Evolutionary conservation across 2,113 vertebrate species (phyloP).

Genomic region (Gopherus flavomarginatus): DNA sequence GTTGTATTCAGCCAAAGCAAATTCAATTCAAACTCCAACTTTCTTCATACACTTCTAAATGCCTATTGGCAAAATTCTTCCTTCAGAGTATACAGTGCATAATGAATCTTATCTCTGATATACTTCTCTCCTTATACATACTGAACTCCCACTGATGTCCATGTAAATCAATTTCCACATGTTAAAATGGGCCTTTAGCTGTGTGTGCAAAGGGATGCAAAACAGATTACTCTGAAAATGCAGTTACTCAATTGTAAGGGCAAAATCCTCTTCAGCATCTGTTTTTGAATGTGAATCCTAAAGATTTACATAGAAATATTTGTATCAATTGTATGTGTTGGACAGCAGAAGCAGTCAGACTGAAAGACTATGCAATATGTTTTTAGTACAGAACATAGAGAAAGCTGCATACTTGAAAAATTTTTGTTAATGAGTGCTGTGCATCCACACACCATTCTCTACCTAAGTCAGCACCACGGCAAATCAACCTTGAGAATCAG

Average conservation of each 20-base stretch:
- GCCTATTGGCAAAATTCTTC: not conserved
- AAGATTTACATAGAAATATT: not conserved
- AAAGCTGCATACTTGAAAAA: not conserved
- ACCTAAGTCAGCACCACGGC: not conserved
- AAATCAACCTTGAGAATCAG: not conserved
- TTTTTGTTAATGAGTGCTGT: not conserved
- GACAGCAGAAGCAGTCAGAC: fast-evolving
- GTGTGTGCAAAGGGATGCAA: not conserved
- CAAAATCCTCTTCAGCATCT: not conserved
- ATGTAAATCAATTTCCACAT: not conserved
- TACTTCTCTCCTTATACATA: not conserved
- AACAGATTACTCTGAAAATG: not conserved
- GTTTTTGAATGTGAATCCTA: fast-evolving
- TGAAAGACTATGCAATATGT: not conserved
- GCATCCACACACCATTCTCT: not conserved
- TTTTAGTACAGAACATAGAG: fast-evolving
- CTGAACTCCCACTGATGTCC: not conserved
- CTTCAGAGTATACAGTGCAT: not conserved
- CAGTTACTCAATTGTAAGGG: not conserved
- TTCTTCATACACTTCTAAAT: slow-evolving; percentile 46
- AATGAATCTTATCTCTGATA: not conserved
- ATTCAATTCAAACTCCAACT: not conserved
- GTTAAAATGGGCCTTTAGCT: not conserved
- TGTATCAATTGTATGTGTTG: fast-evolving
- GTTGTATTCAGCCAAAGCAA: not conserved